Evolutionary conservation across 2,797 vertebrate species (phyloP).

Genomic region (Eospalax fontanierii): DNA sequence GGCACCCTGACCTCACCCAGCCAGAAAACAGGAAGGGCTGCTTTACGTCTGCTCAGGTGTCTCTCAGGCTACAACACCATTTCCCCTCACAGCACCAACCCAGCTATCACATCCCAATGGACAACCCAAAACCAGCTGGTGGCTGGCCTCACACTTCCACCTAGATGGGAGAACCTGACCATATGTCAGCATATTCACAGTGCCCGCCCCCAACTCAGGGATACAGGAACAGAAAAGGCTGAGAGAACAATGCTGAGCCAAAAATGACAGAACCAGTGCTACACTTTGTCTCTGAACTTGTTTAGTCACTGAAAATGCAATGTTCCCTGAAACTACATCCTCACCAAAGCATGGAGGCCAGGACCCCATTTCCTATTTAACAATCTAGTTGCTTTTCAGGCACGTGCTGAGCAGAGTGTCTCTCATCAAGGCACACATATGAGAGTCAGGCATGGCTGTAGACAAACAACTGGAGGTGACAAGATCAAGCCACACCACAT

Average conservation of each 20-base stretch:
- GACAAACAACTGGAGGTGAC: neutral
- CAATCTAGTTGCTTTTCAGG: neutral
- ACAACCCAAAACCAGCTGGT: neutral
- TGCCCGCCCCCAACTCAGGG: no score
- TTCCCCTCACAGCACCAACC: neutral
- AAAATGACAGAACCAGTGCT: neutral
- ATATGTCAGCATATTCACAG: neutral
- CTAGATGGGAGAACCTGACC: neutral
- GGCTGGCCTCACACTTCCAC: neutral
- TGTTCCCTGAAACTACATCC: neutral
- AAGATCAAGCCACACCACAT: neutral
- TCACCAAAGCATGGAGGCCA: neutral
- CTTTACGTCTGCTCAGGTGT: neutral
- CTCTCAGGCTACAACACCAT: neutral
- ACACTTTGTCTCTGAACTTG: no score
- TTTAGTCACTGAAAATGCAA: neutral
- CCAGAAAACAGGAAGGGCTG: neutral
- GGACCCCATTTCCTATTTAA: no score
- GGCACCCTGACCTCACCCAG: neutral
- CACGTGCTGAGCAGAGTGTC: fast-evolving
- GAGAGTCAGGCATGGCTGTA: fast-evolving
- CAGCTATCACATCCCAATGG: no score
- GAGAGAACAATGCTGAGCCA: neutral
- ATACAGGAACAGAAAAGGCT: neutral
- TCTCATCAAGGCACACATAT: neutral